A percentile compares a stretch with the other conserved stretches of the same genome.
These are phyloP conservation scores for Antheraea yamamai DNA, from an alignment of 2,888 invertebrate genomes.

Conservation along the genomic window DNA sequence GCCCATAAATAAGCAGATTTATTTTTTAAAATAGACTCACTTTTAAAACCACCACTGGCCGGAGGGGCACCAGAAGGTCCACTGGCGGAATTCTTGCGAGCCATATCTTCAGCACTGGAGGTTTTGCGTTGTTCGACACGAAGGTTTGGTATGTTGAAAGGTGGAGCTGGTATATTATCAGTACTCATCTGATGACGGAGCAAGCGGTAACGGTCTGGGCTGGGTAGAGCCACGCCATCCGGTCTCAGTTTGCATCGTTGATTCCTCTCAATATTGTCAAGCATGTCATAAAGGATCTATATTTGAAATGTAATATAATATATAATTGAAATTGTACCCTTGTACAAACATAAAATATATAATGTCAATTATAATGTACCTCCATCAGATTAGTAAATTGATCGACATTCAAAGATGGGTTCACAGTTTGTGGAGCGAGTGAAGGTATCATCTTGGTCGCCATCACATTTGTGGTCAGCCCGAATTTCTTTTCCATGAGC, in stretches of 20 bases:
- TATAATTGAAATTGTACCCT: not conserved
- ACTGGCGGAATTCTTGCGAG: conserved; percentile 92
- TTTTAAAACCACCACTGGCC: conserved; percentile 55
- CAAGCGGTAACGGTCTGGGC: conserved; percentile 88
- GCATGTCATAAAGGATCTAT: conserved; percentile 94
- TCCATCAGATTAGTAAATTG: conserved; percentile 70
- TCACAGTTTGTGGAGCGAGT: conserved; percentile 95
- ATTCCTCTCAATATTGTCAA: conserved; percentile 93
- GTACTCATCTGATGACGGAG: conserved; percentile 92
- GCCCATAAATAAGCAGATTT: not conserved
- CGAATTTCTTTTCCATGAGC: conserved; percentile 94
- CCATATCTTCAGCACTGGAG: conserved; percentile 95
- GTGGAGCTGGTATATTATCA: conserved; percentile 92
- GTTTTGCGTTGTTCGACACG: conserved; percentile 94
- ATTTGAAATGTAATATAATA: conserved; percentile 22
- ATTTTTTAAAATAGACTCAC: conserved; percentile 32
- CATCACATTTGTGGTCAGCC: conserved; percentile 94
- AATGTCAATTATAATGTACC: conserved; percentile 33
- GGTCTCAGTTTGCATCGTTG: conserved; percentile 94
- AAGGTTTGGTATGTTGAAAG: conserved; percentile 94
- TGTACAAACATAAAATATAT: not conserved
- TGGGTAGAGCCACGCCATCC: conserved; percentile 88
- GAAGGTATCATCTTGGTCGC: conserved; percentile 97
- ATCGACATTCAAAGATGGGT: conserved; percentile 82
- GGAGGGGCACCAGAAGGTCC: conserved; percentile 43